Evolutionary conservation across 2,888 invertebrate genomes (phyloP), one percentile per base, ranked within the genome.

Genomic region (Macropis europaea): DNA sequence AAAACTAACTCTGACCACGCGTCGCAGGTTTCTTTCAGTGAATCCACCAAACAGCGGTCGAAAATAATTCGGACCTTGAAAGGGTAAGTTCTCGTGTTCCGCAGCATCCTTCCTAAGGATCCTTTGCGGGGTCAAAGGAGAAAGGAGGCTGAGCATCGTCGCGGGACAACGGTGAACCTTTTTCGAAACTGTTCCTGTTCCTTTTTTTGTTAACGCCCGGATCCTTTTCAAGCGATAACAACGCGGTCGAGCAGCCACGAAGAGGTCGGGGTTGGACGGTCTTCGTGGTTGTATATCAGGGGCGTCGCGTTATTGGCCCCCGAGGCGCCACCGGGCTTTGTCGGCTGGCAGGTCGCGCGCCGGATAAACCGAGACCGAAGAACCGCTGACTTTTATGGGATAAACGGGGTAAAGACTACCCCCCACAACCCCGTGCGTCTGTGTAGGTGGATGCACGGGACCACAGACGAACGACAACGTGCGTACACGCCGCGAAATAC

Each of bases 221-320:
- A 77, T 81, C 73, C 71, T 76, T 81, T 81, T 78, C 73, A 71
- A 70, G 76, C 76, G 81, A 81, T 78, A 80, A 80, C 80, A 76
- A 69, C 73, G 79, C 75, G 72, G 78, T 81, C 73, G 77, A 81
- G 61, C 64, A 74, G 73, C 74, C 74, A 74, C 70, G 67, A 66
- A 57, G 69, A 80, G 63, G 74, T 76, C 54, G 71, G 73, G 63
- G 68, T 36, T 62, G 62, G 73, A 60, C 69, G 72, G 50, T 80
- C 81, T 81, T 76, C 67, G 77, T 76, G 69, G 85, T 88, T 88
- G 79, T 80, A 78, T 81, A 79, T 82, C 82, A 81, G 81, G 85
- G 82, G 82, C 85, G 84, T 81, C 77, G 79, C 82, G 86, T 89
- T 89, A 89, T 89, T 89, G 88, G 87, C 84, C 87, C 89, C 87